Evolutionary conservation across 1,140 invertebrate genomes (phyloP), one percentile per base, ranked within the genome.

Genomic region (Aleiodes sp.): DNA sequence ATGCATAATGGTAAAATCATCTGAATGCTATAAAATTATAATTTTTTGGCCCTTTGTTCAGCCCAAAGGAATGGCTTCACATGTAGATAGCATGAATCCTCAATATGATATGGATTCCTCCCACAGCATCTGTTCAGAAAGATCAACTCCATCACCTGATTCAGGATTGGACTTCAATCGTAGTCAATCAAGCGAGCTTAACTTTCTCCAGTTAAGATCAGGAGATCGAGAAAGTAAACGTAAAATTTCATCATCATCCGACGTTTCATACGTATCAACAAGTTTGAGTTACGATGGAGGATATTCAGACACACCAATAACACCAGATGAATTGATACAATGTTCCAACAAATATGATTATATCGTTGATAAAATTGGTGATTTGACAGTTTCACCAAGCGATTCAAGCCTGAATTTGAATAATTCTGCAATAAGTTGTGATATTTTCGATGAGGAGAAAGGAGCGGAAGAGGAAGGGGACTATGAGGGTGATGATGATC

Each of bases 341-440:
- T 59, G 19, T 3, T 29, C 57, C 8, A 72, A 43, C 7, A 70
- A 70, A 1, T 74, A 75, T 19, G 72, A 79, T 10, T 70, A 78
- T 4, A 73, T 79, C 8, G 78, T 75, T 33, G 73, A 72, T 10
- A 73, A 72, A 8, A 73, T 81, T 1, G 70, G 72, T 0, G 65
- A 33, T 6, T 41, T 81, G 1, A 70, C 46, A 10, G 68, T 78
- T 8, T 16, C 72, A 2, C 16, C 24, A 6, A 37, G 59, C 12
- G 65, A 70, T 29, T 6, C 31, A 4, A 62, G 37, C 19, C 37
- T 39, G 37, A 26, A 60, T 7, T 19, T 63, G 10, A 12, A 59
- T 12, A 41, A 46, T 60, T 39, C 8, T 24, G 21, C 35, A 63
- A 28, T 12, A 12, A 43, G 46, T 10, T 21, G 61, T 12, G 35